Evolutionary conservation across 2,888 invertebrate species (phyloP), one percentile per base, ranked within the genome.

Genomic region (Ctena decussata): DNA sequence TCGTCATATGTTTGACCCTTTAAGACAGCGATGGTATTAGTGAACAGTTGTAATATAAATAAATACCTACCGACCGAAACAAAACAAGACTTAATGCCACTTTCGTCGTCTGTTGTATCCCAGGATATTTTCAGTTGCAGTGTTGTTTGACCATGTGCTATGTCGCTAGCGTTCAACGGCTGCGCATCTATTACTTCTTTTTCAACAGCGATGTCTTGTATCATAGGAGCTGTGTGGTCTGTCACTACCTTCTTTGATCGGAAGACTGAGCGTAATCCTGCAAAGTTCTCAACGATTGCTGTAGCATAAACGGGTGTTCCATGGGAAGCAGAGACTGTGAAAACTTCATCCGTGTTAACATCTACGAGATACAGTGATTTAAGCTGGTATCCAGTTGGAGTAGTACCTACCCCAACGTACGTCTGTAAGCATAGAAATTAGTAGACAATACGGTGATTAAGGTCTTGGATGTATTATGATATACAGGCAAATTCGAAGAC

Each of bases 181-280:
- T n/a, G n/a, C n/a, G n/a, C 30, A 32, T 21, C 18, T n/a, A 32
- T 41, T 21, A 30, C 37, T 21, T 32, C 2, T 18, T 37, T 27
- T n/a, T 32, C 18, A 15, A 39, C 70, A n/a, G 32, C 21, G 18
- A 84, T n/a, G 41, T 82, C 39, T 32, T 24, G 49, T n/a, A 91
- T 76, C 2, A 41, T 32, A 41, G 92, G 92, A 12, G 87, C 77
- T 0, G 92, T 91, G n/a, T 87, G 83, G 57, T 92, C 92, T 21
- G 90, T 69, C 18, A 82, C 49, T 15, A 92, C 46, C 5, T 85
- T 78, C 37, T 75, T 12, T 1, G 89, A 82, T 1, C 70, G 24
- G 71, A 91, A 91, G 24, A 74, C 69, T 18, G 86, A 71, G 37
- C 46, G 49, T 12, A 87, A 72, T 15, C 90, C 89, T n/a, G 91